Evolutionary conservation across 92 coral and sea anemone species (phyloP).

Genomic region (Anthopleura xanthogrammica): DNA sequence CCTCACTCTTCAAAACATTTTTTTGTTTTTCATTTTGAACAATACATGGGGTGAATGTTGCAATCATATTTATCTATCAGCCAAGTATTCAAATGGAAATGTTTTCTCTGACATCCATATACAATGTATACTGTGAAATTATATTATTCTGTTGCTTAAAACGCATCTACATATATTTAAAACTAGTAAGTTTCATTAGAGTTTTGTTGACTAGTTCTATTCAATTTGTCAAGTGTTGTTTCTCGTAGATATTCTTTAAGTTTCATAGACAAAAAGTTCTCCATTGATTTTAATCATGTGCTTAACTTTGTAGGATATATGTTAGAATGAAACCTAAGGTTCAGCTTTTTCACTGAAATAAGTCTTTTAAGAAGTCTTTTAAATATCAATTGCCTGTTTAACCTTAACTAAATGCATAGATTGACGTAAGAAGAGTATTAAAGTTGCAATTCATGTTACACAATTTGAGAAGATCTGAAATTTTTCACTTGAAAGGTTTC

Average conservation of each 20-base stretch:
- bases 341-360: neutral
- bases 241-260: neutral
- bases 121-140: neutral
- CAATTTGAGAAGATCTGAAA: too few species aligned
- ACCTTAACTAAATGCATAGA: neutral
- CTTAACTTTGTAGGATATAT: neutral
- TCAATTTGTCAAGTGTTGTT: too few species aligned
- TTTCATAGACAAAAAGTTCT: neutral
- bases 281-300: neutral
- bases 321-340: neutral
- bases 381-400: neutral
- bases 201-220: too few species aligned
- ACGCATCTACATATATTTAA: neutral
- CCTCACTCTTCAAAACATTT: neutral
- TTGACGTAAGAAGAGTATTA: neutral
- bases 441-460: neutral
- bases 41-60: neutral
- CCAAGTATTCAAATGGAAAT: slow-evolving; percentile 31
- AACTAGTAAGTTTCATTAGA: too few species aligned
- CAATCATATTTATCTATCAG: neutral
- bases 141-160: neutral
- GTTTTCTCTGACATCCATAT: neutral
- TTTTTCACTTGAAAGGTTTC: too few species aligned
- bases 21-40: neutral
- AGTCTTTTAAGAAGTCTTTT: neutral